Percentiles rank a stretch among this genome's conserved stretches.
Conservation (phyloP, 1,140 invertebrate species). For the Nephila pilipes region DNA sequence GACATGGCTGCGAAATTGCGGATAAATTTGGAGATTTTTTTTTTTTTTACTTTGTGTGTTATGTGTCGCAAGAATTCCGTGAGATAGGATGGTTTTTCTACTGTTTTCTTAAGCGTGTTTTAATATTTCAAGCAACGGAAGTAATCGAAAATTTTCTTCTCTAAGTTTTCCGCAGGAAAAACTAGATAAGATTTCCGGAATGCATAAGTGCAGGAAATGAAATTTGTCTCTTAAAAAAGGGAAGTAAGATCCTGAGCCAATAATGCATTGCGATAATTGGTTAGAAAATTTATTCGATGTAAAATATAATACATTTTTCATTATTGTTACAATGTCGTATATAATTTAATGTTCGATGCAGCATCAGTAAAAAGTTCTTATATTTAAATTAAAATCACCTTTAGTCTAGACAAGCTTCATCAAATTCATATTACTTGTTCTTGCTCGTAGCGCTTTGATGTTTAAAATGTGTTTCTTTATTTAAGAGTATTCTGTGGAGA, state of each 20-base stretch:
- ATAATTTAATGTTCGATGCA: too few relatives aligned
- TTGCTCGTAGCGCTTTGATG: too few relatives aligned
- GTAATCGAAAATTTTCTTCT: constrained; percentile 54
- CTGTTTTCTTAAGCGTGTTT: constrained; percentile 59
- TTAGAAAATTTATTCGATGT: background rate
- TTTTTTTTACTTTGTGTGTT: constrained; percentile 16
- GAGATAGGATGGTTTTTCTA: constrained; percentile 32
- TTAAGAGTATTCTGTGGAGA: too few relatives aligned
- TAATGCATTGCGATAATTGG: background rate
- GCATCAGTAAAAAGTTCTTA: too few relatives aligned
- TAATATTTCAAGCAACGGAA: constrained; percentile 42
- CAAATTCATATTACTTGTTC: too few relatives aligned
- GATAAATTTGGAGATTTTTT: constrained; percentile 38
- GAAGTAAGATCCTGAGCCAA: background rate
- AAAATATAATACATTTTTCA: background rate
- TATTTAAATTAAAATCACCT: too few relatives aligned
- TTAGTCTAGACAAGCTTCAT: too few relatives aligned
- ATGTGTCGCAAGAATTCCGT: background rate
- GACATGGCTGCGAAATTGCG: constrained; percentile 37
- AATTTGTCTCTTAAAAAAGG: background rate
- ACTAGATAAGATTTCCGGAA: constrained; percentile 10
- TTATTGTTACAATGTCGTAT: too few relatives aligned
- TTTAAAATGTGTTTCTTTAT: too few relatives aligned
- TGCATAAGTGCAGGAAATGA: constrained; percentile 17
- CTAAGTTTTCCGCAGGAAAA: background rate